Evolutionary conservation across 2,888 invertebrate genomes (phyloP), one percentile per base, ranked within the genome.

Genomic region (Drosophila paranaensis): DNA sequence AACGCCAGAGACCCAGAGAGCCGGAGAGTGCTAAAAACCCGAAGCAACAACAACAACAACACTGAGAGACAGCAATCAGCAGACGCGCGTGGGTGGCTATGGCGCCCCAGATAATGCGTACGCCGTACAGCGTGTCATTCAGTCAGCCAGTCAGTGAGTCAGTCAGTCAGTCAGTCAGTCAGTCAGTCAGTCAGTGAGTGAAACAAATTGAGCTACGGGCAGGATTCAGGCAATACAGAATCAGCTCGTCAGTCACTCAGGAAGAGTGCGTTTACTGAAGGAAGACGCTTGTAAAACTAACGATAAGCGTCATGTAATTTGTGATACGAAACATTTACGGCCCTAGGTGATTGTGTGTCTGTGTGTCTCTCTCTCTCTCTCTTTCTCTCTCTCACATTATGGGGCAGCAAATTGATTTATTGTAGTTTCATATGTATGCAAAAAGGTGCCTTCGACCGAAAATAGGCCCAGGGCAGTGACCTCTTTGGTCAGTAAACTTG

Each of bases 221-320:
- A 50, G 48, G 48, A 61, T 48, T 61, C 46, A 39, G 33, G 43
- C 60, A 60, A 30, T 35, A 43, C 58, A 20, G 60, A 60, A 53
- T 39, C 62, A 33, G 45, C 43, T 56, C 39, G 56, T 63, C 55
- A 43, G 50, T 16, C 40, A 42, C 51, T 45, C 56, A 56, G 79
- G 67, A 61, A 74, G 63, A 61, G 63, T 61, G 54, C 63, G 66
- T 71, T 75, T 62, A 67, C 53, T 42, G 61, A 43, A 67, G 75
- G 75, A 74, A 77, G 56, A 79, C 65, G 79, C 81, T 80, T 81
- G 80, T 80, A 80, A 80, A 80, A 80, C 79, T 80, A 80, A 81
- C 82, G 80, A 78, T 81, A 77, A 77, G 79, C 79, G 79, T 66
- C 75, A 75, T 78, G 82, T 81, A 72, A 81, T 81, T 77, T 81